These are phyloP conservation scores for Polydrusus tereticollis DNA, from an alignment of 2,888 invertebrate genomes.

Conservation along the genomic window DNA sequence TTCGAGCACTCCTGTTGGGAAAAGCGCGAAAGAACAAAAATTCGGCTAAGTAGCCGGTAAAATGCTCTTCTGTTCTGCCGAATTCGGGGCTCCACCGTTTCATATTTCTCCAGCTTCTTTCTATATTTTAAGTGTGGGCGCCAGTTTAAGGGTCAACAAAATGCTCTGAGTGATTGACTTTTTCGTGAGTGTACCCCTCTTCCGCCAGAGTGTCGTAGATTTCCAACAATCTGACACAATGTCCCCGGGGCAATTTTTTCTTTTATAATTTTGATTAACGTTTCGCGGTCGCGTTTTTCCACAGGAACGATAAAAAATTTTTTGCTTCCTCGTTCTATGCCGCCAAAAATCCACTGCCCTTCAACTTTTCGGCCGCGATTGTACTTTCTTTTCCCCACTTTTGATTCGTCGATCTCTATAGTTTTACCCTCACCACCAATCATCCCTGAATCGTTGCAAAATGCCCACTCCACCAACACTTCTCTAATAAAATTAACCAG, in stretches of 20 bases:
- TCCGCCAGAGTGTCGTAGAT: conserved; percentile 52
- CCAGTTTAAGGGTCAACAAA: conserved; percentile 20
- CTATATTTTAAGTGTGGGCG: too few relatives aligned
- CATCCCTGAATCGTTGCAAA: too few relatives aligned
- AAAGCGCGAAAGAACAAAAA: too few relatives aligned
- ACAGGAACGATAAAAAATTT: conserved; percentile 42
- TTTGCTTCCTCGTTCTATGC: conserved; percentile 33
- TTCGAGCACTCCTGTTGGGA: too few relatives aligned
- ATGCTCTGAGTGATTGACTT: conserved; percentile 54
- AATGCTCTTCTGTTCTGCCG: conserved; percentile 10
- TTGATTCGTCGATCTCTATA: too few relatives aligned
- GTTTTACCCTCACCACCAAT: too few relatives aligned
- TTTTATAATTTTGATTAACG: conserved; percentile 49
- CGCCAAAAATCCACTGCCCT: too few relatives aligned
- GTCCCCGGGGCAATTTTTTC: conserved; percentile 51
- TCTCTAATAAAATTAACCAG: too few relatives aligned
- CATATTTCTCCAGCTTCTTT: neutral
- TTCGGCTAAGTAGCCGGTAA: neutral
- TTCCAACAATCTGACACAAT: conserved; percentile 55
- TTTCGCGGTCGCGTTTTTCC: conserved; percentile 9
- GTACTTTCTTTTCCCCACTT: too few relatives aligned
- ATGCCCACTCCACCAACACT: too few relatives aligned
- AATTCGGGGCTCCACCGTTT: neutral
- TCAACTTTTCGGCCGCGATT: too few relatives aligned
- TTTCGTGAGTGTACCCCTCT: conserved; percentile 50